Conservation (phyloP, 2,797 vertebrate genomes). For the Kryptolebias ocellatus region DNA sequence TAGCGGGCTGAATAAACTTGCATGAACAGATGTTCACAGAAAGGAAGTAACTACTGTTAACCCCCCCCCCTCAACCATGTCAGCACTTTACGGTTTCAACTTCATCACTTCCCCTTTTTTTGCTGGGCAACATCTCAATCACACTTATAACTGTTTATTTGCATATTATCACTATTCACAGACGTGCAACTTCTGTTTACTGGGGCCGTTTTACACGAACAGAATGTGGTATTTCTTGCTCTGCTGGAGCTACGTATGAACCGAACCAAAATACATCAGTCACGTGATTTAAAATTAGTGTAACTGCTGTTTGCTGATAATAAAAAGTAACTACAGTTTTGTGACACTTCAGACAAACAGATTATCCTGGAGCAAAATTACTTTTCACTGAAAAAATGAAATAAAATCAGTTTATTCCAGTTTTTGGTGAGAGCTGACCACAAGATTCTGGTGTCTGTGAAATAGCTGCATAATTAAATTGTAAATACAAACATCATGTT, state of each 20-base stretch:
- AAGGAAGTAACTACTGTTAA: slow-evolving; percentile 70
- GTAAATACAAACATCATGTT: slow-evolving; percentile 55
- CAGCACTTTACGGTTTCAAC: slow-evolving; percentile 74
- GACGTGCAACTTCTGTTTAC: slow-evolving; percentile 17
- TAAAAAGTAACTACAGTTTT: slow-evolving; percentile 16
- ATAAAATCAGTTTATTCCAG: slow-evolving; percentile 1
- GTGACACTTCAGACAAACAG: slow-evolving; percentile 30
- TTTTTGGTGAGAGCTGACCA: slow-evolving; percentile 12
- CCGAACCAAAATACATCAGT: slow-evolving; percentile 9
- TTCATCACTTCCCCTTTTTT: slow-evolving; percentile 67
- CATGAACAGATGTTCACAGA: slow-evolving; percentile 60
- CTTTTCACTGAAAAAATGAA: slow-evolving; percentile 6
- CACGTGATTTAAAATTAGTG: slow-evolving; percentile 36
- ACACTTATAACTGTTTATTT: slow-evolving; percentile 32
- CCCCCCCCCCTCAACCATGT: slow-evolving; percentile 46
- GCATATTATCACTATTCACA: slow-evolving; percentile 27
- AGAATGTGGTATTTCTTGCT: slow-evolving; percentile 2
- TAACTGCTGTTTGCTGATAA: slow-evolving; percentile 5
- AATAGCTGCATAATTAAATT: slow-evolving; percentile 49
- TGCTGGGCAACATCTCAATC: slow-evolving; percentile 25
- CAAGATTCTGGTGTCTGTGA: slow-evolving; percentile 10
- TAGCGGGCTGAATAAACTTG: slow-evolving; percentile 17
- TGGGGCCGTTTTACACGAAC: slow-evolving; percentile 9
- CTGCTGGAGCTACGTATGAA: neutral
- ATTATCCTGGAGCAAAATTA: slow-evolving; percentile 25